phyloP scores from a whole-genome alignment of 2,113 vertebrate genomes.

The Silurus meridionalis region DNA sequence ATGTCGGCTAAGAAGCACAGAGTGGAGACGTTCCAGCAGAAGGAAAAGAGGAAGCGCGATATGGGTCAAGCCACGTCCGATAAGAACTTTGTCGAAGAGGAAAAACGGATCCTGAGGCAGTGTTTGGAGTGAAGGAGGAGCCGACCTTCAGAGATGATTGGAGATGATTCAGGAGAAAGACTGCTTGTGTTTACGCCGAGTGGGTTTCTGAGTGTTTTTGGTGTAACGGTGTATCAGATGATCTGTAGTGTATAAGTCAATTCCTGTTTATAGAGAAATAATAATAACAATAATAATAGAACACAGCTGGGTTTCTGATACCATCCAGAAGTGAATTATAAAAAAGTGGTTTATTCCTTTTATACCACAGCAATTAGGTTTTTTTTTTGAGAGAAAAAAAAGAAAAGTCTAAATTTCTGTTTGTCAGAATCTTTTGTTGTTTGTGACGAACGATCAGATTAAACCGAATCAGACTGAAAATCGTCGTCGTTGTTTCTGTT shows the following conservation, averaged over 20 bases:
- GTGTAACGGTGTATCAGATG: background rate
- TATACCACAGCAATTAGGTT: background rate
- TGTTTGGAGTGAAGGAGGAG: conserved; percentile 59
- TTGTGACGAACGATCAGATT: background rate
- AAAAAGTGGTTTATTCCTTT: background rate
- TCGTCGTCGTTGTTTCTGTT: background rate
- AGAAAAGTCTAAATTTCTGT: background rate
- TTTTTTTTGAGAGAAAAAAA: background rate
- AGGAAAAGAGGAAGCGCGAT: conserved; percentile 84
- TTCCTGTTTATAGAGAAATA: background rate
- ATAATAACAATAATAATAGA: background rate
- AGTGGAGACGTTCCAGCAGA: conserved; percentile 82
- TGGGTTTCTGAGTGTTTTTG: background rate
- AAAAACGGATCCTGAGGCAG: conserved; percentile 79
- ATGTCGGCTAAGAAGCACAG: conserved; percentile 82
- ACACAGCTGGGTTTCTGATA: background rate
- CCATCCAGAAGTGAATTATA: background rate
- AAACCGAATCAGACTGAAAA: background rate
- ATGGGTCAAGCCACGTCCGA: conserved; percentile 78
- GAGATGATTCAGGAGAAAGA: background rate
- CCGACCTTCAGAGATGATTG: background rate
- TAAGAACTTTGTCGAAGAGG: conserved; percentile 80
- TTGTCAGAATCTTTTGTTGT: background rate
- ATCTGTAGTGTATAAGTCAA: background rate
- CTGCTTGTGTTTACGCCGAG: background rate